Conservation (phyloP, 2,888 invertebrate genomes). For the Parochlus steinenii region DNA sequence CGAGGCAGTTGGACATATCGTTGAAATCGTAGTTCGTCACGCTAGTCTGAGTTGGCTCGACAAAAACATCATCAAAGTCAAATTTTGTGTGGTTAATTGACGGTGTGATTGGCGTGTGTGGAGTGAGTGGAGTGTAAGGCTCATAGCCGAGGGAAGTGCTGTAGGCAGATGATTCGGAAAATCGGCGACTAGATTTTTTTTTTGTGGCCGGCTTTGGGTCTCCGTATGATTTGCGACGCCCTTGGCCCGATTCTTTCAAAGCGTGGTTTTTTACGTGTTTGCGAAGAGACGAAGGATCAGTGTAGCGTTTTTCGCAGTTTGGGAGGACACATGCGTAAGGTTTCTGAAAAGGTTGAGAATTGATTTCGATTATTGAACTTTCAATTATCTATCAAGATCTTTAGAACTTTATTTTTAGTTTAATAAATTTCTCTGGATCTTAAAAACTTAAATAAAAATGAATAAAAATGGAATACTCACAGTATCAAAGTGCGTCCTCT, state of each 20-base stretch:
- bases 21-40: constrained; percentile 22
- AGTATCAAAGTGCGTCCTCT: constrained; percentile 94
- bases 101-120: constrained; percentile 14
- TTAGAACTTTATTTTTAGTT: neutral
- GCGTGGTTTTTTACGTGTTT: constrained; percentile 81
- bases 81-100: constrained; percentile 14
- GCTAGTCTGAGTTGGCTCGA: constrained; percentile 11
- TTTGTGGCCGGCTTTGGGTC: constrained; percentile 13
- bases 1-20: constrained; percentile 32
- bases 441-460: constrained; percentile 4
- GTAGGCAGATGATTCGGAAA: constrained; percentile 24
- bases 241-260: constrained; percentile 19
- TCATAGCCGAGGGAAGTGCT: constrained; percentile 7
- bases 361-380: neutral
- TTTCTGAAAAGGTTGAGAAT: too few relatives aligned
- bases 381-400: neutral
- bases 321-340: constrained; percentile 80
- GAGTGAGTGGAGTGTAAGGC: constrained; percentile 2
- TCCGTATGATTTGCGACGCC: constrained; percentile 25
- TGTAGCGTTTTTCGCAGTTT: constrained; percentile 82
- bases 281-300: constrained; percentile 81
- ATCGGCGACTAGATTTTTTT: constrained; percentile 15
- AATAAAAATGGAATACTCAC: constrained; percentile 39
- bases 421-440: neutral
- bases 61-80: constrained; percentile 17